These are phyloP conservation scores for Ormyrus pomaceus DNA, from an alignment of 2,888 invertebrate genomes.

Conservation along the genomic window DNA sequence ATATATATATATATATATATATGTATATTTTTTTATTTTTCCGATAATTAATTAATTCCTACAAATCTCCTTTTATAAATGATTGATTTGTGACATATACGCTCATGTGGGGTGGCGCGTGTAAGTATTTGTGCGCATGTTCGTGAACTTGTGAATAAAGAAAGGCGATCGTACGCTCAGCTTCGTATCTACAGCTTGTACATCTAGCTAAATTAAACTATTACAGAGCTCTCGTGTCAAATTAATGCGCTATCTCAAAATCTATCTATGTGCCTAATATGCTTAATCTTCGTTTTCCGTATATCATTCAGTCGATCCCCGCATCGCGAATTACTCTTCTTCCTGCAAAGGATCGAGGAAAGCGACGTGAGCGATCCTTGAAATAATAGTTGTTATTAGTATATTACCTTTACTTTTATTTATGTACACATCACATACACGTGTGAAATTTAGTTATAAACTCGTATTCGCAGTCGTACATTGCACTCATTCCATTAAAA, in stretches of 20 bases:
- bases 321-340: conserved; percentile 12
- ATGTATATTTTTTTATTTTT: not conserved
- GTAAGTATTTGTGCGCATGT: conserved; percentile 51
- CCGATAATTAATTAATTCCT: not conserved
- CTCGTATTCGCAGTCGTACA: conserved; percentile 52
- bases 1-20: not conserved
- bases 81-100: not conserved
- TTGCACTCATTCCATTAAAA: conserved; percentile 57
- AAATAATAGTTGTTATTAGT: conserved; percentile 39
- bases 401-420: conserved; percentile 47
- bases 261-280: conserved; percentile 16
- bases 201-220: conserved; percentile 59
- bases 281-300: conserved; percentile 42
- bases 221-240: conserved; percentile 47
- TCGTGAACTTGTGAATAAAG: conserved; percentile 20
- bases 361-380: conserved; percentile 29
- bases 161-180: conserved; percentile 27
- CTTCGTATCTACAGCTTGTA: conserved; percentile 61
- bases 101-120: not conserved
- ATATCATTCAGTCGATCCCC: conserved; percentile 32
- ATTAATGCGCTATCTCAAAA: conserved; percentile 35
- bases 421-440: conserved; percentile 61
- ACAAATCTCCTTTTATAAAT: no score
- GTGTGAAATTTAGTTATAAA: conserved; percentile 53
- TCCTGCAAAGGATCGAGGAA: conserved; percentile 27